phyloP scores from a whole-genome alignment of 2,113 vertebrate genomes.

The Chelonoidis abingdonii region DNA sequence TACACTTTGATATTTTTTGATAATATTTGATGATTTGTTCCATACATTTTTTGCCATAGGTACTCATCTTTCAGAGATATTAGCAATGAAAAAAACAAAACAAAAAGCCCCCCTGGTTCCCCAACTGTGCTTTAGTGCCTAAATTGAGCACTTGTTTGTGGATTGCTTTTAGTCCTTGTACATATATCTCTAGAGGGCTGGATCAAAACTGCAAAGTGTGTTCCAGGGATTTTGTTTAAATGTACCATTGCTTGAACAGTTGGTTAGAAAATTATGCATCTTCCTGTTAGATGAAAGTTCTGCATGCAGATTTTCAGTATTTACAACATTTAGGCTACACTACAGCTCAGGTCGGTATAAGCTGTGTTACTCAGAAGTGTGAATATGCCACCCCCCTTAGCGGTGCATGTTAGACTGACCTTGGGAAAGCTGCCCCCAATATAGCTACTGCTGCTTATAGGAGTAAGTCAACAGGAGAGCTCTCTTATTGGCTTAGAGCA shows the following conservation, averaged over 20 bases:
- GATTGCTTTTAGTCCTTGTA: background rate
- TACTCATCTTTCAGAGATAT: background rate
- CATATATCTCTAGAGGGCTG: background rate
- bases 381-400: too few species aligned
- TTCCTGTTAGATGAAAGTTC: rapidly evolving
- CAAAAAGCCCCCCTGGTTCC: background rate
- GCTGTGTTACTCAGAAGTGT: too few species aligned
- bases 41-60: background rate
- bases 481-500: background rate
- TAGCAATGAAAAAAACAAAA: background rate
- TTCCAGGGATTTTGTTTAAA: background rate
- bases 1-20: background rate
- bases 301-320: background rate
- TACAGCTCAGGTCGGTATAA: too few species aligned
- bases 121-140: background rate
- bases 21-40: background rate
- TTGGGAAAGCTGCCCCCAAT: background rate
- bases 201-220: background rate
- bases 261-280: background rate
- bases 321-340: too few species aligned
- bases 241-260: rapidly evolving
- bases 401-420: background rate
- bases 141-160: background rate
- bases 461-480: too few species aligned
- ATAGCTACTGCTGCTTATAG: too few species aligned